phyloP scores from a whole-genome alignment of 1,140 invertebrate genomes.

The Aphis gossypii region DNA sequence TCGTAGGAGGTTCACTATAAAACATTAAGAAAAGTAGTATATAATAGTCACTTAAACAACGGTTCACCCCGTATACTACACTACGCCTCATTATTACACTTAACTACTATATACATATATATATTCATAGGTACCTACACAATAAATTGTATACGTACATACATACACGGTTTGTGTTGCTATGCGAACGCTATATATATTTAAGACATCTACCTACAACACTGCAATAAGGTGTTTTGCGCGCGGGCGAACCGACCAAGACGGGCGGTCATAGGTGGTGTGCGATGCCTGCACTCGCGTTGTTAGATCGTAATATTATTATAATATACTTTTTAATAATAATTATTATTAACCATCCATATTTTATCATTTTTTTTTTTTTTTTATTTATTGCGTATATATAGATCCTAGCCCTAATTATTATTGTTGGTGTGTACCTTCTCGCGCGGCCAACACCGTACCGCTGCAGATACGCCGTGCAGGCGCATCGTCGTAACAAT shows the following conservation, averaged over 20 bases:
- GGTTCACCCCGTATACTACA: background rate
- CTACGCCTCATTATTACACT: background rate
- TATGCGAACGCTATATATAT: conserved; percentile 12
- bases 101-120: background rate
- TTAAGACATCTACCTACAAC: background rate
- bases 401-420: background rate
- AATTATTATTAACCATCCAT: too few relatives aligned
- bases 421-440: background rate
- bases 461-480: conserved; percentile 60
- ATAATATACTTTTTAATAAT: background rate
- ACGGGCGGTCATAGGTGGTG: background rate
- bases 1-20: background rate
- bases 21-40: background rate
- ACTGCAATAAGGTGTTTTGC: background rate
- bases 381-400: too few relatives aligned
- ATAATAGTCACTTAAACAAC: background rate
- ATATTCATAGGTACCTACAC: background rate
- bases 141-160: background rate
- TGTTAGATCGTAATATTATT: background rate
- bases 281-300: background rate
- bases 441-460: conserved; percentile 60
- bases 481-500: background rate
- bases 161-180: conserved; percentile 23
- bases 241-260: background rate
- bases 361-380: too few relatives aligned